Evolutionary conservation across 2,113 vertebrate species (phyloP).

Genomic region (Aptenodytes patagonicus): DNA sequence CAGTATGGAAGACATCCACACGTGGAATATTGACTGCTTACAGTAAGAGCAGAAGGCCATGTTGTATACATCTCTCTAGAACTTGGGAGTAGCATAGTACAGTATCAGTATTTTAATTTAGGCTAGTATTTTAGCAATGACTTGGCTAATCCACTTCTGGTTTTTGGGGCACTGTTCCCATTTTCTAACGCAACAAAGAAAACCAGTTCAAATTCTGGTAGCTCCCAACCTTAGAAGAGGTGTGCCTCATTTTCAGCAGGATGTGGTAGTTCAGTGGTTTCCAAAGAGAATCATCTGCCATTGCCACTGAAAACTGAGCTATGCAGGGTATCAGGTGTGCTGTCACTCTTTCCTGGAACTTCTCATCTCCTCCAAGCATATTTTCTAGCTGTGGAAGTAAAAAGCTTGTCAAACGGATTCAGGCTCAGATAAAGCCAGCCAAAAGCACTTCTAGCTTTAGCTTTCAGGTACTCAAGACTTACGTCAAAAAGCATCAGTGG

Average conservation of each 20-base stretch:
- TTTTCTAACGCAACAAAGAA: neutral
- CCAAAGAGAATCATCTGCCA: conserved; percentile 91
- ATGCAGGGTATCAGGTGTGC: conserved; percentile 86
- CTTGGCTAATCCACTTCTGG: neutral
- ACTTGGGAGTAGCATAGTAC: neutral
- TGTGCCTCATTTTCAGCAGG: conserved; percentile 88
- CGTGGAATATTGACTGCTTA: neutral
- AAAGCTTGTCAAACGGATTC: neutral
- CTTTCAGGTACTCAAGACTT: neutral
- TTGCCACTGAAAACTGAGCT: conserved; percentile 88
- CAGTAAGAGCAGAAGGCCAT: neutral
- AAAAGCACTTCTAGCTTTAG: neutral
- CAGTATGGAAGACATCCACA: neutral
- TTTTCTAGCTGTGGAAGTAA: conserved; percentile 86
- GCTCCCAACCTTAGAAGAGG: conserved; percentile 80
- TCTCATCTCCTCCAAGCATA: conserved; percentile 80
- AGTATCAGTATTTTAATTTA: neutral
- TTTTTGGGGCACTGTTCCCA: neutral
- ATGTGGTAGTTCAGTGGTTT: conserved; percentile 94
- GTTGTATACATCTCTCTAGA: neutral
- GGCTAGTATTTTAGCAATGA: neutral
- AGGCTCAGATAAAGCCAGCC: neutral
- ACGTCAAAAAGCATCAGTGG: neutral
- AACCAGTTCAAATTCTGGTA: neutral
- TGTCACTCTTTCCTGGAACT: conserved; percentile 81